These are phyloP conservation scores for Isaurus tuberculatus DNA, from an alignment of 92 coral and sea anemone species.

Conservation along the genomic window DNA sequence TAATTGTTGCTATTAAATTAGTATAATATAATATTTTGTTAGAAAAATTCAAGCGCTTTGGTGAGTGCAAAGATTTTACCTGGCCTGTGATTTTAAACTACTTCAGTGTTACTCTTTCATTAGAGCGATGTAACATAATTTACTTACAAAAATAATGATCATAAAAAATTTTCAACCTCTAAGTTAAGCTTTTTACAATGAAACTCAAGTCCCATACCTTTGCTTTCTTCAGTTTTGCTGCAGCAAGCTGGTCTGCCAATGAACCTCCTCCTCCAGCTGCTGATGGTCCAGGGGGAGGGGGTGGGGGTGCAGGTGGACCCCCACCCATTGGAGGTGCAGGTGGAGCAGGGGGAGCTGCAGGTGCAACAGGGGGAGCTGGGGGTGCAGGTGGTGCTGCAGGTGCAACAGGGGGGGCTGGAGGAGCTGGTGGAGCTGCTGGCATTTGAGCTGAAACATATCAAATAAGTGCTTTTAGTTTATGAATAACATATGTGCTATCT, in stretches of 20 bases:
- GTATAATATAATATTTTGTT: too few relatives aligned
- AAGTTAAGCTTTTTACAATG: too few relatives aligned
- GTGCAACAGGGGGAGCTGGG: slow-evolving; percentile 77
- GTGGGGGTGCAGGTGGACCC: slow-evolving; percentile 78
- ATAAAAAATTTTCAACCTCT: too few relatives aligned
- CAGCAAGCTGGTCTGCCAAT: slow-evolving; percentile 97
- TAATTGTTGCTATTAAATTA: too few relatives aligned
- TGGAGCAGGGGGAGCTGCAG: slow-evolving; percentile 90
- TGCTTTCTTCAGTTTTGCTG: slow-evolving; percentile 94
- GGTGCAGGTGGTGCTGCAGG: slow-evolving; percentile 66
- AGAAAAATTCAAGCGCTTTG: too few relatives aligned
- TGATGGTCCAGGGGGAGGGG: slow-evolving; percentile 81
- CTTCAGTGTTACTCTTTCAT: too few relatives aligned
- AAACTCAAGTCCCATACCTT: slow-evolving; percentile 51
- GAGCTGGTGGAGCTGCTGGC: slow-evolving; percentile 64
- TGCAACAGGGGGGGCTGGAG: slow-evolving; percentile 63
- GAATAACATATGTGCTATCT: too few relatives aligned
- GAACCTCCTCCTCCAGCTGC: slow-evolving; percentile 88
- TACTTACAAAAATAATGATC: too few relatives aligned
- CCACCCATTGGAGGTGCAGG: slow-evolving; percentile 79
- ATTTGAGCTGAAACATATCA: not conserved
- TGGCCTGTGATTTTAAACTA: too few relatives aligned
- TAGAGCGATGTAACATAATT: too few relatives aligned
- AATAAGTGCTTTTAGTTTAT: not conserved
- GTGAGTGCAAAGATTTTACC: too few relatives aligned